Evolutionary conservation across 2,113 vertebrate genomes (phyloP).

Genomic region (Tychaedon coryphoeus): DNA sequence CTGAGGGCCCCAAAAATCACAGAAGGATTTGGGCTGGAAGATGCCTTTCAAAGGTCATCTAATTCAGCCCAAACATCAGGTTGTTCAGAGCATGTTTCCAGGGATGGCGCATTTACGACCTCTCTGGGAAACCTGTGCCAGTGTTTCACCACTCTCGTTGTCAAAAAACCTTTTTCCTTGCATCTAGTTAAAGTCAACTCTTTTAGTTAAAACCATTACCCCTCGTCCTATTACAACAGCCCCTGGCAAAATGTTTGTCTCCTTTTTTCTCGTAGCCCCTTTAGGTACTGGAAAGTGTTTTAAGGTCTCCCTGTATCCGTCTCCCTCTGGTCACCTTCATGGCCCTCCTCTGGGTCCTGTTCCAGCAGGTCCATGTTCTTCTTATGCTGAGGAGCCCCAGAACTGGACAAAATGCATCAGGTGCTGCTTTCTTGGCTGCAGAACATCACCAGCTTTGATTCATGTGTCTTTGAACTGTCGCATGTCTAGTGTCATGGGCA

Average conservation of each 20-base stretch:
- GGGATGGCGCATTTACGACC: neutral
- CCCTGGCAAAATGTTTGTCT: neutral
- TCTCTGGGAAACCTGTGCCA: neutral
- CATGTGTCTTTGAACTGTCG: rapidly evolving
- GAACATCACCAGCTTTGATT: neutral
- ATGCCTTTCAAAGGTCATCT: neutral
- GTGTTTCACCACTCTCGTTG: neutral
- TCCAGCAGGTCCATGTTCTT: neutral
- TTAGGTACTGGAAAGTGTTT: neutral
- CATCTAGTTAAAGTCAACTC: neutral
- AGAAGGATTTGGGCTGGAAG: neutral
- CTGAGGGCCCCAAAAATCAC: neutral
- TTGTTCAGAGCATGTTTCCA: neutral
- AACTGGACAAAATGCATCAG: neutral
- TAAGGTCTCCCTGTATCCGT: neutral
- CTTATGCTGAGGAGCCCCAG: neutral
- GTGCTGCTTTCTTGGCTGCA: neutral
- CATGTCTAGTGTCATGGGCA: rapidly evolving
- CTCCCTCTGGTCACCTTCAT: neutral
- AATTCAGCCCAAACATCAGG: neutral
- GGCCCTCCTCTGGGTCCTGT: neutral
- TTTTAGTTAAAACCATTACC: neutral
- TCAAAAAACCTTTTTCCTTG: neutral
- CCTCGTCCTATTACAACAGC: neutral
- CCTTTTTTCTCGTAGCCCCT: neutral